Evolutionary conservation across 2,797 vertebrate species (phyloP).

Genomic region (Rhinella marina): DNA sequence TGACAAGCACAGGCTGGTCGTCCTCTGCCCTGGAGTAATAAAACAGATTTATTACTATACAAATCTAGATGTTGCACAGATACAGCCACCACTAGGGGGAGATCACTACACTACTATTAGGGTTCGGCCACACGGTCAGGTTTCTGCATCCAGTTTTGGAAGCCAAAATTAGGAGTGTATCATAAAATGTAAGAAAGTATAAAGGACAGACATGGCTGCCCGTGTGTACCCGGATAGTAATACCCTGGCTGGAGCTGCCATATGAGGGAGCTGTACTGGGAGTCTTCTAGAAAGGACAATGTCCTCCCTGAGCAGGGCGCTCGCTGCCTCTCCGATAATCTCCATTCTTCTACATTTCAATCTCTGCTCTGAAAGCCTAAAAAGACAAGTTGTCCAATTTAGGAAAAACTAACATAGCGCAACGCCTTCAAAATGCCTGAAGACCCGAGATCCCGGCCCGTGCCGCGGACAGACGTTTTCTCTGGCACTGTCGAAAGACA

Average conservation of each 20-base stretch:
- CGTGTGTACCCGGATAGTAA: no score
- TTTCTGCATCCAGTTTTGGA: no score
- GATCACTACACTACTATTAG: no score
- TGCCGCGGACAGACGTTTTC: slow-evolving; percentile 44
- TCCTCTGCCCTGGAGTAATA: no score
- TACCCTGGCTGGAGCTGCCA: no score
- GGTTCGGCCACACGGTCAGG: no score
- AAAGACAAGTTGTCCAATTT: slow-evolving; percentile 46
- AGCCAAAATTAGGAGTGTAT: no score
- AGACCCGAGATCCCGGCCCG: not conserved
- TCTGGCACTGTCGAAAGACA: slow-evolving; percentile 33
- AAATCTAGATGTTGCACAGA: not conserved
- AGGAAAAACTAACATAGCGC: slow-evolving; percentile 39
- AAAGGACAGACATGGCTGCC: no score
- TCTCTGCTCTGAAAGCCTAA: slow-evolving; percentile 16
- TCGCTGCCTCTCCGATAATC: not conserved
- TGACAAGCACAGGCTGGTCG: no score
- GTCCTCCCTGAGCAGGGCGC: not conserved
- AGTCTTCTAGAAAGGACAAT: not conserved
- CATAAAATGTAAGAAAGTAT: no score
- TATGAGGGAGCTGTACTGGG: not conserved
- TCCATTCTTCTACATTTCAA: not conserved
- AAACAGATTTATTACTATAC: no score
- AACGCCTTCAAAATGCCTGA: slow-evolving; percentile 31
- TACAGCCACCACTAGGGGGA: not conserved